phyloP scores from a whole-genome alignment of 2,797 vertebrate species.

The Enteromius paludinosus region DNA sequence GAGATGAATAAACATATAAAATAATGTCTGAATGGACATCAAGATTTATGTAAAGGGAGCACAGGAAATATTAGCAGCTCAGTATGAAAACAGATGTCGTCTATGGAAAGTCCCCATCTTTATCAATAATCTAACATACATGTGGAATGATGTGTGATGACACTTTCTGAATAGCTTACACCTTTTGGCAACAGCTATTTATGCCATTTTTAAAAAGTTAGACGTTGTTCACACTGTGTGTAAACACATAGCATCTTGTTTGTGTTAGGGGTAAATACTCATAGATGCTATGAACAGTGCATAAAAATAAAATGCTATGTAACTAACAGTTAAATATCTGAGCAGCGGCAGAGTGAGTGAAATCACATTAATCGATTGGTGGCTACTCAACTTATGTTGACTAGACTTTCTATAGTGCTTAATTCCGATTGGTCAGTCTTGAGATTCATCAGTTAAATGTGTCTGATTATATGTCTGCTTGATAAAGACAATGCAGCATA shows the following conservation, averaged over 20 bases:
- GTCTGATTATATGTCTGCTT: too few relatives aligned
- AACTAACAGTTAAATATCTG: neutral
- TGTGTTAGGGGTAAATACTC: neutral
- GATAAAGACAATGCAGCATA: neutral
- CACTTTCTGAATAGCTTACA: constrained; percentile 7
- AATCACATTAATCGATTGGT: neutral
- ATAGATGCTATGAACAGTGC: neutral
- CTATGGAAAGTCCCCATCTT: neutral
- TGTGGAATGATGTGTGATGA: neutral
- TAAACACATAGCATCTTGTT: neutral
- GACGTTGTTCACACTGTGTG: neutral
- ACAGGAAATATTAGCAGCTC: neutral
- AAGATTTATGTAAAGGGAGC: neutral
- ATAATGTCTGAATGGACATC: neutral
- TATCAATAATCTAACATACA: neutral
- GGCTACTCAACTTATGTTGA: neutral
- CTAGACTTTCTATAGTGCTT: neutral
- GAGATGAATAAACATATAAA: neutral
- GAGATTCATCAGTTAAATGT: neutral
- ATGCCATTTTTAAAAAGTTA: neutral
- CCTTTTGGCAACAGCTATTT: neutral
- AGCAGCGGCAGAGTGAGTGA: neutral
- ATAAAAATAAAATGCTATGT: neutral
- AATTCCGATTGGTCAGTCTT: neutral
- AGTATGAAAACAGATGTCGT: neutral